Conservation (phyloP, 1,140 invertebrate species). For the Ooceraea biroi region DNA sequence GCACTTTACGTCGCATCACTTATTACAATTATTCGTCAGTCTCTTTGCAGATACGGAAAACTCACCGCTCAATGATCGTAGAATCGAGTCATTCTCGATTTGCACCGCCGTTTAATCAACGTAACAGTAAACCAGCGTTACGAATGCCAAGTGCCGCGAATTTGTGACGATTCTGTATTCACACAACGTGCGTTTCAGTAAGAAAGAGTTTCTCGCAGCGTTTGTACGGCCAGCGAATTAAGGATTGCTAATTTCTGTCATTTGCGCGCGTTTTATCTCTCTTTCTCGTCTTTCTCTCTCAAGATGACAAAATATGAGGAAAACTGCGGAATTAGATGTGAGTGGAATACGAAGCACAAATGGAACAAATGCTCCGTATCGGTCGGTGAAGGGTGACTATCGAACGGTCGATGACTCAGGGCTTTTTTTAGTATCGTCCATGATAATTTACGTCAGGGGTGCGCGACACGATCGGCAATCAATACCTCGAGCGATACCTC, state of each 20-base stretch:
- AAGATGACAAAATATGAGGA: conserved; percentile 30
- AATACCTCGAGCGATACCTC: conserved; percentile 75
- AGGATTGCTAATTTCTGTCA: conserved; percentile 3
- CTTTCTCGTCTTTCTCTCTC: background rate
- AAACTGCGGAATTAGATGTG: conserved; percentile 53
- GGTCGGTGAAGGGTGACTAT: conserved; percentile 75
- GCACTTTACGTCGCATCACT: conserved; percentile 59
- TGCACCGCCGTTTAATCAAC: background rate
- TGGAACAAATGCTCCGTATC: conserved; percentile 62
- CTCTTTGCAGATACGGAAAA: conserved; percentile 32
- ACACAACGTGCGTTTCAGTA: background rate
- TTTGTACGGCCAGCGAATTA: background rate
- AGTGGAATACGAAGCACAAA: conserved; percentile 55
- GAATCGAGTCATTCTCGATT: conserved; percentile 35
- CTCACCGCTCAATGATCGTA: conserved; percentile 43
- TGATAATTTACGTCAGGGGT: conserved; percentile 82
- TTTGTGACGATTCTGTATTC: background rate
- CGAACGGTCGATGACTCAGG: conserved; percentile 80
- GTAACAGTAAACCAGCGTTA: conserved; percentile 6
- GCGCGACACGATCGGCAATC: conserved; percentile 81
- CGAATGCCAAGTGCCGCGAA: conserved; percentile 2
- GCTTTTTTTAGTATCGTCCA: conserved; percentile 79
- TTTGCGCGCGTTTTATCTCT: background rate
- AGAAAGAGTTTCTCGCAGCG: background rate
- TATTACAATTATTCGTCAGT: conserved; percentile 58